phyloP scores from a whole-genome alignment of 2,797 vertebrate species.

The Gymnopithys bicolor region DNA sequence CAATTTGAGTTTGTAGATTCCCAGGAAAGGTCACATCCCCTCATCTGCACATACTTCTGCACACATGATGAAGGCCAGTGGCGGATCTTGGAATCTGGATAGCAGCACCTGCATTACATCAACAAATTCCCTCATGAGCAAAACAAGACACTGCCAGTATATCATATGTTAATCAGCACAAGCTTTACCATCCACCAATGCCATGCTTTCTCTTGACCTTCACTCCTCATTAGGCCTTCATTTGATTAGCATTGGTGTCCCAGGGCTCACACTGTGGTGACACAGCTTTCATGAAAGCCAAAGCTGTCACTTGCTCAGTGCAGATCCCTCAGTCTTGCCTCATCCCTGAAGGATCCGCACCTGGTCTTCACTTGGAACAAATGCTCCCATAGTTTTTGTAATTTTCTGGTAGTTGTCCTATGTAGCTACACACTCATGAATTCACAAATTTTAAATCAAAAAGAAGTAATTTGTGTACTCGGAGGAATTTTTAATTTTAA shows the following conservation, averaged over 20 bases:
- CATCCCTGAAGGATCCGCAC: neutral
- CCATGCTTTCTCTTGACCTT: neutral
- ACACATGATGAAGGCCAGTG: fast-evolving
- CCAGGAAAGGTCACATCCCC: neutral
- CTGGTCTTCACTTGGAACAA: neutral
- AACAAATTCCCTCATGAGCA: neutral
- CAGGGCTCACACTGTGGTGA: fast-evolving
- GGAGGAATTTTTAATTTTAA: neutral
- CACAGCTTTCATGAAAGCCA: neutral
- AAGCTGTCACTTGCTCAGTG: neutral
- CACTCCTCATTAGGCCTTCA: too few relatives aligned
- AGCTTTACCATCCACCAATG: neutral
- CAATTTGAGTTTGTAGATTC: neutral
- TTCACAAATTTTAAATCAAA: neutral
- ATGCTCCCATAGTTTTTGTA: neutral
- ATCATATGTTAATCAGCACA: neutral
- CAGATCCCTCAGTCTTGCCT: neutral
- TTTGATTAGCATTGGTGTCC: too few relatives aligned
- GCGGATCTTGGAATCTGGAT: neutral
- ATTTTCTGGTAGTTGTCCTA: neutral
- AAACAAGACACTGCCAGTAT: neutral
- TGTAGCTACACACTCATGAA: neutral
- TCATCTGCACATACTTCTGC: neutral
- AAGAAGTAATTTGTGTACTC: neutral
- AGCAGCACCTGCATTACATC: neutral